Percentiles rank a stretch among this genome's conserved stretches.
Evolutionary conservation across 2,888 invertebrate genomes (phyloP).

Genomic region (Macaria liturata): DNA sequence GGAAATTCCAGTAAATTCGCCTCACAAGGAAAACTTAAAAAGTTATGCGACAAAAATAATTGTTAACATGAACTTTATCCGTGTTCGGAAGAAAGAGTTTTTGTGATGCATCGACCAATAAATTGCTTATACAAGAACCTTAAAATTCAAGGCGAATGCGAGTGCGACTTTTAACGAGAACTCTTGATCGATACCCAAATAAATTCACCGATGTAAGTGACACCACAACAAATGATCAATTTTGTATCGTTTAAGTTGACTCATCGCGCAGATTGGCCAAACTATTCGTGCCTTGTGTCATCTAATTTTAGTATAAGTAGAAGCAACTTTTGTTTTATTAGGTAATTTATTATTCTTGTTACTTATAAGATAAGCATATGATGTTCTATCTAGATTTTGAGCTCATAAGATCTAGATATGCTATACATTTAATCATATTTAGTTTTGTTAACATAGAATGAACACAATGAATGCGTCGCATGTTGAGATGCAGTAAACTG

Average conservation of each 20-base stretch:
- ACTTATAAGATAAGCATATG: no score
- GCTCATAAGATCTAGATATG: no score
- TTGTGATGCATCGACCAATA: constrained; percentile 57
- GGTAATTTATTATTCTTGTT: no score
- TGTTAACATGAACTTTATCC: constrained; percentile 45
- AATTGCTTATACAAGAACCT: constrained; percentile 55
- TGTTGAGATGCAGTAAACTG: constrained; percentile 51
- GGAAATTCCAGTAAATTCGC: background rate
- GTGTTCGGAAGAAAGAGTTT: constrained; percentile 46
- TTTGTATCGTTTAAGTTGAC: constrained; percentile 40
- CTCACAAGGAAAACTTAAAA: constrained; percentile 20
- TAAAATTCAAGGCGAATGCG: constrained; percentile 50
- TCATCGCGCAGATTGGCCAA: constrained; percentile 18
- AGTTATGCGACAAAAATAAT: constrained; percentile 38
- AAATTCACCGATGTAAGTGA: constrained; percentile 51
- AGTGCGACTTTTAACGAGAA: constrained; percentile 46
- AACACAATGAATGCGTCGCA: constrained; percentile 28
- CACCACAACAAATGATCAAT: constrained; percentile 50
- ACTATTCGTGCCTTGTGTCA: background rate
- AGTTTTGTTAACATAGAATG: no score
- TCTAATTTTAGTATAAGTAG: no score
- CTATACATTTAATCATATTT: no score
- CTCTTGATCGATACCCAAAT: constrained; percentile 58
- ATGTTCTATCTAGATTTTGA: no score
- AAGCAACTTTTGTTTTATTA: no score